Evolutionary conservation across 1,140 invertebrate genomes (phyloP).

Genomic region (Asbolus verrucosus): DNA sequence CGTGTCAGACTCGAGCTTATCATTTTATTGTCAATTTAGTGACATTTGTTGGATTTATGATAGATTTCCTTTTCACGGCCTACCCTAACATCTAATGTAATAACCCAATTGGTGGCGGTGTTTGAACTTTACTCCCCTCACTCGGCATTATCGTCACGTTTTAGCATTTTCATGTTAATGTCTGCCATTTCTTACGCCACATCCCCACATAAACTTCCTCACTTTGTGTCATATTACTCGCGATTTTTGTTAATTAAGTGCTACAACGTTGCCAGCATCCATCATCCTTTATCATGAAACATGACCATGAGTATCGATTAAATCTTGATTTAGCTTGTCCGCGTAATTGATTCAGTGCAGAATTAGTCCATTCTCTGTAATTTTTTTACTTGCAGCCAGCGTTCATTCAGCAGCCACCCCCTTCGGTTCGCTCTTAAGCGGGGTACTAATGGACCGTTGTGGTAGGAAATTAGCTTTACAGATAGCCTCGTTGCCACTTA

Average conservation of each 20-base stretch:
- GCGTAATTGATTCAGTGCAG: not conserved
- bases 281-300: not conserved
- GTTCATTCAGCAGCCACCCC: slow-evolving; percentile 79
- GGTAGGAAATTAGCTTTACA: slow-evolving; percentile 76
- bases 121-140: too few species aligned
- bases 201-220: too few species aligned
- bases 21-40: not conserved
- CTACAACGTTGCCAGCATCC: too few species aligned
- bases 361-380: not conserved
- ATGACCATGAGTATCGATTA: not conserved
- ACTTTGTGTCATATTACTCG: too few species aligned
- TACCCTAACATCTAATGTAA: too few species aligned
- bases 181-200: not conserved
- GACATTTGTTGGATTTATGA: too few species aligned
- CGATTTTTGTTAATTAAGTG: too few species aligned
- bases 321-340: too few species aligned
- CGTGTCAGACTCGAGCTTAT: not conserved
- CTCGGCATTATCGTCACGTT: too few species aligned
- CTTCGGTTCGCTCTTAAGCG: slow-evolving; percentile 77
- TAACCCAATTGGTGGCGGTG: too few species aligned
- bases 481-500: slow-evolving; percentile 75
- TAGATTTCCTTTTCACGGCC: too few species aligned
- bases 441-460: slow-evolving; percentile 77
- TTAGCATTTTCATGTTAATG: not conserved
- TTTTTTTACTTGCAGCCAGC: slow-evolving; percentile 71